Percentiles rank a stretch among this genome's conserved stretches.
These are phyloP conservation scores for Tiliqua scincoides DNA, from an alignment of 2,113 vertebrate genomes.

Conservation along the genomic window DNA sequence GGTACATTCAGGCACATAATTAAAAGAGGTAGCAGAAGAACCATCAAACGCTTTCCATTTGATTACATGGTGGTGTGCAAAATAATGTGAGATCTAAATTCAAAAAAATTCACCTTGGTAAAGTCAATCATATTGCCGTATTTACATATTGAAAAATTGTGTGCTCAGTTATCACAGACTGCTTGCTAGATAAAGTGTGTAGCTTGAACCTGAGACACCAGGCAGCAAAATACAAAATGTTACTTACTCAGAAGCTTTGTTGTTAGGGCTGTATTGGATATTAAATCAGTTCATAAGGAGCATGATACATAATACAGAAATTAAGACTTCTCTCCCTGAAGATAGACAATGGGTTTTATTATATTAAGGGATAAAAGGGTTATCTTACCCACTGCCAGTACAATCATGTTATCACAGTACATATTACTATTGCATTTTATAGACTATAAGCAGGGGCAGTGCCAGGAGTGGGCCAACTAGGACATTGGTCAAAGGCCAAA, in stretches of 20 bases:
- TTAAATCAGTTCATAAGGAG: not conserved
- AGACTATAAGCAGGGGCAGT: too few relatives aligned
- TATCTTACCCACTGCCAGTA: not conserved
- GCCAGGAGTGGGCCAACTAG: too few relatives aligned
- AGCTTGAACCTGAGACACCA: not conserved
- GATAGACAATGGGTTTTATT: not conserved
- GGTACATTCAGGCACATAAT: not conserved
- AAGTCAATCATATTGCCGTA: not conserved
- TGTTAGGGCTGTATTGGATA: not conserved
- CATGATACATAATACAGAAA: not conserved
- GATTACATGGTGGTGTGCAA: not conserved
- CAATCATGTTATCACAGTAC: not conserved
- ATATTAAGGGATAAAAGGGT: not conserved
- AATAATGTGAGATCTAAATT: not conserved
- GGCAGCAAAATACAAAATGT: not conserved
- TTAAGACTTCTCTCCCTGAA: not conserved
- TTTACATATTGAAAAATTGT: not conserved
- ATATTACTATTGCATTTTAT: too few relatives aligned
- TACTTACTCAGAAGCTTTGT: not conserved
- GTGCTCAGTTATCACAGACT: not conserved
- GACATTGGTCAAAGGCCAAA: too few relatives aligned
- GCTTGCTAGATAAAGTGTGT: too few relatives aligned
- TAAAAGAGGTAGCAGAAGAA: not conserved
- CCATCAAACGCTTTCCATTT: not conserved
- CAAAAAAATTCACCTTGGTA: conserved; percentile 3